Percentiles rank a stretch among this genome's conserved stretches.
Conservation (phyloP, 1,140 invertebrate genomes). For the Venturia canescens region DNA sequence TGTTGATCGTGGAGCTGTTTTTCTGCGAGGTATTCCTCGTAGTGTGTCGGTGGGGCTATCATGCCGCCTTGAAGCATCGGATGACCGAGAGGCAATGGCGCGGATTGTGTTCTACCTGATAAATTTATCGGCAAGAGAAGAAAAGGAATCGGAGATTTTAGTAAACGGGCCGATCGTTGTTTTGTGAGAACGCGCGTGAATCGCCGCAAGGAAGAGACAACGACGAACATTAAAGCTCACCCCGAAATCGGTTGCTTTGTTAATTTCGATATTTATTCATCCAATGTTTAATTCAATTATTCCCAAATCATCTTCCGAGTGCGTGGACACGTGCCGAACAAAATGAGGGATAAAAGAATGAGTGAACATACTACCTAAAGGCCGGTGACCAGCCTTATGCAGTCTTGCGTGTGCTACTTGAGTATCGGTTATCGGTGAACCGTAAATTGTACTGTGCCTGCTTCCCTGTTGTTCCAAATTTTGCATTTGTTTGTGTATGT, state of each 20-base stretch:
- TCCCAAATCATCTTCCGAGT: constrained; percentile 27
- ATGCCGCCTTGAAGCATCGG: constrained; percentile 87
- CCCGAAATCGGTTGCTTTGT: no score
- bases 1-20: constrained; percentile 80
- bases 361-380: constrained; percentile 83
- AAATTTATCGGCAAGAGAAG: not conserved
- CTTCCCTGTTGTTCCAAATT: constrained; percentile 77
- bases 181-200: not conserved
- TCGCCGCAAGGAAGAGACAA: not conserved
- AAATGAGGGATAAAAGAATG: constrained; percentile 55
- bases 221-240: not conserved
- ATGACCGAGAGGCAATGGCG: constrained; percentile 95
- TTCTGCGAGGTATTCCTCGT: constrained; percentile 81
- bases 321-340: constrained; percentile 11
- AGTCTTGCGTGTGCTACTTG: constrained; percentile 86
- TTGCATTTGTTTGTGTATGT: constrained; percentile 81
- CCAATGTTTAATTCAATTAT: no score
- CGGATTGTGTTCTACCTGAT: constrained; percentile 89
- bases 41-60: constrained; percentile 78
- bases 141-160: not conserved
- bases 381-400: constrained; percentile 85
- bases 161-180: not conserved
- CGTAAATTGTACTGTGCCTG: constrained; percentile 68
- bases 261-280: no score
- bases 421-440: constrained; percentile 80